These are phyloP conservation scores for Pardosa pseudoannulata DNA, from an alignment of 2,888 invertebrate genomes.

Conservation along the genomic window DNA sequence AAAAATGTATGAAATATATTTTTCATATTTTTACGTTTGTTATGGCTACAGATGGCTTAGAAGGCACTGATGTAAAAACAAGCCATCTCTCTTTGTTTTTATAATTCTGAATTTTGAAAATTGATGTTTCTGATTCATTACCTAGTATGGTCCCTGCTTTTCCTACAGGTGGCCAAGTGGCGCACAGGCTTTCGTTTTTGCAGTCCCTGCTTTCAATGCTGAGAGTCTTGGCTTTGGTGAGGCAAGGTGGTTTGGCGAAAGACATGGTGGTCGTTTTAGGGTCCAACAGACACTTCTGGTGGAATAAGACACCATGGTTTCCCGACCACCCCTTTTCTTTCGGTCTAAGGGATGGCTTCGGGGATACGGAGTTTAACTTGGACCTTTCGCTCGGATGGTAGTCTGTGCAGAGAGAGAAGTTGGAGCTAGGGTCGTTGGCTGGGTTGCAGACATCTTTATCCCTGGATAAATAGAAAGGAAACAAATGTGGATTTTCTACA, in stretches of 20 bases:
- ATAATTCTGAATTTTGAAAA: too few relatives aligned
- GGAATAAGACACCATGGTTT: conserved; percentile 15
- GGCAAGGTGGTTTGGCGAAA: conserved; percentile 43
- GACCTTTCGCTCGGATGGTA: conserved; percentile 8
- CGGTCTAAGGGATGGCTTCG: conserved; percentile 37
- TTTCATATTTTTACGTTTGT: too few relatives aligned
- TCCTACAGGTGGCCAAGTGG: conserved; percentile 71
- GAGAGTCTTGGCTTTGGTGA: conserved; percentile 70
- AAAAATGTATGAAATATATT: too few relatives aligned
- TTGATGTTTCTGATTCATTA: too few relatives aligned
- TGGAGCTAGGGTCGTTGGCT: conserved; percentile 20
- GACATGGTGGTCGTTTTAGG: conserved; percentile 31
- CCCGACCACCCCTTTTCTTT: conserved; percentile 34
- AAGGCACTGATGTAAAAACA: too few relatives aligned
- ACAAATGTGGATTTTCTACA: background rate
- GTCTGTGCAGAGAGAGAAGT: background rate
- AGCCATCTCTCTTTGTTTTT: too few relatives aligned
- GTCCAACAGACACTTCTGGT: conserved; percentile 40
- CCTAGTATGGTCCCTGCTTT: conserved; percentile 62
- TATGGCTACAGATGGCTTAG: too few relatives aligned
- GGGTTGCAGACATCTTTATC: conserved; percentile 44
- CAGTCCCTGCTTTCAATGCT: conserved; percentile 66
- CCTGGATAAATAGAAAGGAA: conserved; percentile 12
- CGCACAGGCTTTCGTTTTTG: conserved; percentile 64
- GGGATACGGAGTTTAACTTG: conserved; percentile 25